Evolutionary conservation across 2,888 invertebrate genomes (phyloP), one percentile per base, ranked within the genome.

Genomic region (Bunonema sp.): DNA sequence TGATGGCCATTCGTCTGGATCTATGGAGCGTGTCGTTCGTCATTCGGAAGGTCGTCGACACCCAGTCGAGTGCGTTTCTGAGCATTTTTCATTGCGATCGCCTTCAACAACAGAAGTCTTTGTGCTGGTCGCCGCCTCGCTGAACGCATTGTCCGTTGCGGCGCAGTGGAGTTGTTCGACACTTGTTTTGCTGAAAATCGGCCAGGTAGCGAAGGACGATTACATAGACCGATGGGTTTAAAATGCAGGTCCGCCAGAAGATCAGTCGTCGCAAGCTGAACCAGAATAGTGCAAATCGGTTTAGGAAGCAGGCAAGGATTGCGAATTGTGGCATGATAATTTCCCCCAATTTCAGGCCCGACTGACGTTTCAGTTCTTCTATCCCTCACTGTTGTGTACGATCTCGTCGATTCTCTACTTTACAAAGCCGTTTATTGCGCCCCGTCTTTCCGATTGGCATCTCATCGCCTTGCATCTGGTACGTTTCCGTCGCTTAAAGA

Each of bases 351-450:
- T 56, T 30, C 30, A 60, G 58, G 61, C 61, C 10, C 54, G 60
- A 7, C 46, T 61, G 4, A 61, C 61, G 8, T 61, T 59, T 37
- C 62, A 62, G 50, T 62, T 62, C 45, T 62, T 62, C 49, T 62
- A 62, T 36, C 62, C 62, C n/a, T 57, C 57, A 26, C 47, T 62
- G 23, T 41, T 62, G 15, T 62, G 62, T 41, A 60, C 62, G 3
- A 49, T 62, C 16, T 56, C 62, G 19, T 59, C 61, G 1, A 43
- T 57, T 31, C 43, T 62, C 0, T 57, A 57, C 38, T 55, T 62
- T 41, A 41, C 51, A 8, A 61, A 62, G 33, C 62, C 62, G 2
- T 57, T 51, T 28, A 41, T 46, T 33, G 45, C 47, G 12, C 41
- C 33, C 20, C 34, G 31, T n/a, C 28, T 47, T 21, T 42, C 59